Percentiles rank a stretch among this genome's conserved stretches.
Conservation (phyloP, 2,888 invertebrate species). For the Harmothoe impar region DNA sequence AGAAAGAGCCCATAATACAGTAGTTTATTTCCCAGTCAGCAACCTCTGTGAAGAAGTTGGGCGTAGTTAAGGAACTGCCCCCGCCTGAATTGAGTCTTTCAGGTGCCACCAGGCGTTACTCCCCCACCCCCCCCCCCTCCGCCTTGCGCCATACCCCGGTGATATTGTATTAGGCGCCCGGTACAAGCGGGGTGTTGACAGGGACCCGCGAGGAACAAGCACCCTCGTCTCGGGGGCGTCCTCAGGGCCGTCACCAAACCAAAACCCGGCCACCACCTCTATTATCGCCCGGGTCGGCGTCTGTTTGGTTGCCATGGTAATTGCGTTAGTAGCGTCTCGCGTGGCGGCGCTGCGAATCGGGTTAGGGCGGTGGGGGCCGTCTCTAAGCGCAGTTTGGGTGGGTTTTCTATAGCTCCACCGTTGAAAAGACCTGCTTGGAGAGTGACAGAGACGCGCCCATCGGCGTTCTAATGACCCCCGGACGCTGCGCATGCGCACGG, state of each 20-base stretch:
- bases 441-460: background rate
- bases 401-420: background rate
- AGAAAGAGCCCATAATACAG: too few species aligned
- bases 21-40: too few species aligned
- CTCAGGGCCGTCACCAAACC: conserved; percentile 21
- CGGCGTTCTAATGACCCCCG: conserved; percentile 41
- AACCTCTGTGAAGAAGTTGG: too few species aligned
- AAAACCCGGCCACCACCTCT: background rate
- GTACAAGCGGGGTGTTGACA: conserved; percentile 49
- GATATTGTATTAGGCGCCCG: conserved; percentile 22
- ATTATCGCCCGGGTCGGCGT: conserved; percentile 48
- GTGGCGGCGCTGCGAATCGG: conserved; percentile 46
- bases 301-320: conserved; percentile 61
- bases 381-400: conserved; percentile 13
- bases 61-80: background rate
- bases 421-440: conserved; percentile 41
- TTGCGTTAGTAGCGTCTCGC: conserved; percentile 46
- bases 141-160: background rate
- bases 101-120: background rate
- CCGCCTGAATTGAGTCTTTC: background rate
- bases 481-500: conserved; percentile 36
- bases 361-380: conserved; percentile 10
- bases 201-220: conserved; percentile 28
- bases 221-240: conserved; percentile 25
- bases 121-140: background rate